Percentiles rank a stretch among this genome's conserved stretches.
Evolutionary conservation across 92 coral and sea anemone species (phyloP).

Genomic region (Phenganax subtilis): DNA sequence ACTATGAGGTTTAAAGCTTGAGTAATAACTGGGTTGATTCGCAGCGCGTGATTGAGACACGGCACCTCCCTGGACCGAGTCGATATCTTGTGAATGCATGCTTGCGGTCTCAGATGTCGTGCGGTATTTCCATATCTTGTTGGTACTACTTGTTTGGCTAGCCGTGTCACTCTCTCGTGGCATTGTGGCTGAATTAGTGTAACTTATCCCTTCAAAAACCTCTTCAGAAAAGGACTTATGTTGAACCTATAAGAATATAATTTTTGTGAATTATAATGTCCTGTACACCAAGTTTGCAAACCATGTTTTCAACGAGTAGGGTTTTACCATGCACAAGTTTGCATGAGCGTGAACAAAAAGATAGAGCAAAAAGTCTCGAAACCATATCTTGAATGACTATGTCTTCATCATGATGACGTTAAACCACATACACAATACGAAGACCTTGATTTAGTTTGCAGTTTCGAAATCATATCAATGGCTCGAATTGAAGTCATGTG

Average conservation of each 20-base stretch:
- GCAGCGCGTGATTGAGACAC: background rate
- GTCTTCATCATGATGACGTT: too few species aligned
- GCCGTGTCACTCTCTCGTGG: background rate
- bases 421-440: too few species aligned
- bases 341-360: too few species aligned
- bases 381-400: too few species aligned
- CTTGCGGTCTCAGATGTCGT: conserved; percentile 15
- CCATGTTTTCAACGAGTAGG: too few species aligned
- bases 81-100: conserved; percentile 5
- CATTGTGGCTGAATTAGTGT: background rate
- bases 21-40: conserved; percentile 15
- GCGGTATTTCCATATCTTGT: conserved; percentile 11
- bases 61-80: background rate
- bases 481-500: too few species aligned
- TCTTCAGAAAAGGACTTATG: conserved; percentile 25
- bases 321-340: too few species aligned
- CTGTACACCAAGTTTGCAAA: background rate
- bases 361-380: too few species aligned
- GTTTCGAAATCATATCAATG: too few species aligned
- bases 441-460: too few species aligned
- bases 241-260: background rate
- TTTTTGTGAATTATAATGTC: background rate
- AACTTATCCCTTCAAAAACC: conserved; percentile 17
- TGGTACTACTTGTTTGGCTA: background rate
- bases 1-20: conserved; percentile 12